Conservation (phyloP, 1,140 invertebrate genomes). For the Chironomus striatipennis region DNA sequence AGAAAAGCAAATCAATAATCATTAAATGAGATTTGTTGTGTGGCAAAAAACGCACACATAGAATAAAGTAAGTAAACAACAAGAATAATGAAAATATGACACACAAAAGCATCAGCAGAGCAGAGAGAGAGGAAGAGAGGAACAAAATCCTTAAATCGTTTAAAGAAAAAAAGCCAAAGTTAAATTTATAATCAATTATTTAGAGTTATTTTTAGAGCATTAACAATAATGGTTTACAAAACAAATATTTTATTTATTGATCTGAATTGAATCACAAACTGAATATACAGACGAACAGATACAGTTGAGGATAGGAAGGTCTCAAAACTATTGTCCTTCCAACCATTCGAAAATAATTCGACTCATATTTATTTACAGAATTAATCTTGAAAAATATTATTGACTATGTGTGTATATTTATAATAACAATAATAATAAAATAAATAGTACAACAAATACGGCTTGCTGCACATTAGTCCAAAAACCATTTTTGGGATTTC, state of each 20-base stretch:
- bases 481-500: not conserved
- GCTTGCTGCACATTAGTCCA: not conserved
- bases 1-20: conserved; percentile 21
- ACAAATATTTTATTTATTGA: not conserved
- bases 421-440: too few relatives aligned
- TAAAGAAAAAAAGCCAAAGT: not conserved
- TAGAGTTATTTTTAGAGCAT: too few relatives aligned
- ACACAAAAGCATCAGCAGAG: not conserved
- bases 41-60: not conserved
- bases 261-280: too few relatives aligned
- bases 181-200: not conserved
- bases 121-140: too few relatives aligned
- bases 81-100: too few relatives aligned
- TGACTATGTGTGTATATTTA: not conserved
- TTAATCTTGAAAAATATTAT: conserved; percentile 15
- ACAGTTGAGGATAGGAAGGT: not conserved
- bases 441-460: not conserved
- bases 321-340: not conserved
- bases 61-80: too few relatives aligned
- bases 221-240: conserved; percentile 1
- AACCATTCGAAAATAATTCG: not conserved
- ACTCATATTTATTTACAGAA: not conserved
- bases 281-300: too few relatives aligned
- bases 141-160: not conserved
- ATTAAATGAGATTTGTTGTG: conserved; percentile 21